Conservation (phyloP, 2,797 vertebrate species). For the Argyrosomus regius region DNA sequence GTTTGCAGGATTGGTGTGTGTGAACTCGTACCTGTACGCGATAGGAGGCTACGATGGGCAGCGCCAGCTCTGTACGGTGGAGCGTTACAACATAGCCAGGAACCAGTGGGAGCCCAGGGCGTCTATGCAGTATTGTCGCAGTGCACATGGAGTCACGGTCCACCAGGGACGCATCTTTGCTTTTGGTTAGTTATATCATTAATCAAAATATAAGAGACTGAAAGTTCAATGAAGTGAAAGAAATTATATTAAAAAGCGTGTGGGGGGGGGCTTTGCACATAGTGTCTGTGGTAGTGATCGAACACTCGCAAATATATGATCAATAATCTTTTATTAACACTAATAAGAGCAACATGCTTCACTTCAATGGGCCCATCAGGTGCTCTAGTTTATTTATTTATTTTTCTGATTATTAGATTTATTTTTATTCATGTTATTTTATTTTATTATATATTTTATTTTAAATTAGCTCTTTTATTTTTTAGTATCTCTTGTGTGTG, state of each 20-base stretch:
- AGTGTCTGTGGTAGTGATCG: background rate
- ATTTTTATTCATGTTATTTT: background rate
- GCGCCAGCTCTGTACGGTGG: conserved; percentile 83
- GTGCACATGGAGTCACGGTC: conserved; percentile 84
- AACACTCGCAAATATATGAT: background rate
- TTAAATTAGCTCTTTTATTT: background rate
- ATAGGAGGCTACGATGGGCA: conserved; percentile 88
- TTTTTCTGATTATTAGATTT: background rate
- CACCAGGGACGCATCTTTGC: conserved; percentile 84
- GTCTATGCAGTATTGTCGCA: conserved; percentile 86
- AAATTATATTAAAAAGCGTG: too few species aligned
- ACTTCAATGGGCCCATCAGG: background rate
- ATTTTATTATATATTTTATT: background rate
- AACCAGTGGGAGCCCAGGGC: conserved; percentile 85
- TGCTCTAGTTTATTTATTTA: too few species aligned
- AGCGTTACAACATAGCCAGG: conserved; percentile 83
- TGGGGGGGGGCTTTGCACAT: too few species aligned
- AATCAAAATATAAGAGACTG: background rate
- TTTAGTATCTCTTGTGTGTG: background rate
- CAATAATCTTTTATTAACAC: background rate
- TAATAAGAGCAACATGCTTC: background rate
- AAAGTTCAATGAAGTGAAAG: background rate
- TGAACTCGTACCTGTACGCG: conserved; percentile 85
- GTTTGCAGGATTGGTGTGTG: conserved; percentile 82
- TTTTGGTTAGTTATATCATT: conserved; percentile 79